Conservation (phyloP, 2,797 vertebrate genomes). For the Neopelma chrysocephalum region DNA sequence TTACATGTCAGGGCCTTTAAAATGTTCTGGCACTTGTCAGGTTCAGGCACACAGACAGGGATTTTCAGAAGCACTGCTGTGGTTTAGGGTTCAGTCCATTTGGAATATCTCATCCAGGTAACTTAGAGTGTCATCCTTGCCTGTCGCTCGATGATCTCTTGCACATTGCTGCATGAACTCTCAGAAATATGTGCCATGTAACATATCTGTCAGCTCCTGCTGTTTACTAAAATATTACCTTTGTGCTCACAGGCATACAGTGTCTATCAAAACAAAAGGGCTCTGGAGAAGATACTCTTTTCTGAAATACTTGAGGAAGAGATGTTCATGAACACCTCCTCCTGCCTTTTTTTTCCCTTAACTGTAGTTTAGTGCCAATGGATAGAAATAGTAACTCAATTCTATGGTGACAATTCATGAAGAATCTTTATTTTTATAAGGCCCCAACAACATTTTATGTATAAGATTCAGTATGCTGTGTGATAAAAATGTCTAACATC, state of each 20-base stretch:
- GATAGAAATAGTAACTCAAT: background rate
- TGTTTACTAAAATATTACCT: background rate
- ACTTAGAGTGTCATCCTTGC: background rate
- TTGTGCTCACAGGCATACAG: background rate
- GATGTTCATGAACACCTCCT: background rate
- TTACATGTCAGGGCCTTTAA: background rate
- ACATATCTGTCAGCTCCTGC: background rate
- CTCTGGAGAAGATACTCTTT: background rate
- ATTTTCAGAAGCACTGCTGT: background rate
- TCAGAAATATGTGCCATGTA: background rate
- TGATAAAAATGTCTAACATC: background rate
- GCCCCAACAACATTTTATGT: background rate
- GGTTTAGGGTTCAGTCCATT: background rate
- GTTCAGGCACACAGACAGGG: background rate
- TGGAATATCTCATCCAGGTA: background rate
- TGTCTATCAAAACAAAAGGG: background rate
- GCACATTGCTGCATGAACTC: background rate
- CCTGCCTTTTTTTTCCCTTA: background rate
- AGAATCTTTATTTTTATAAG: slow-evolving; percentile 23
- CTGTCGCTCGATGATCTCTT: background rate
- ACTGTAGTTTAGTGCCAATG: background rate
- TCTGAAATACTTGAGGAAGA: background rate
- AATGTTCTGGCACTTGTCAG: background rate
- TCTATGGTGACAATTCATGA: background rate
- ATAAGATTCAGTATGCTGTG: background rate